A percentile compares a stretch with the other conserved stretches of the same genome.
These are phyloP conservation scores for Bungarus multicinctus DNA, from an alignment of 2,113 vertebrate genomes.

Conservation along the genomic window DNA sequence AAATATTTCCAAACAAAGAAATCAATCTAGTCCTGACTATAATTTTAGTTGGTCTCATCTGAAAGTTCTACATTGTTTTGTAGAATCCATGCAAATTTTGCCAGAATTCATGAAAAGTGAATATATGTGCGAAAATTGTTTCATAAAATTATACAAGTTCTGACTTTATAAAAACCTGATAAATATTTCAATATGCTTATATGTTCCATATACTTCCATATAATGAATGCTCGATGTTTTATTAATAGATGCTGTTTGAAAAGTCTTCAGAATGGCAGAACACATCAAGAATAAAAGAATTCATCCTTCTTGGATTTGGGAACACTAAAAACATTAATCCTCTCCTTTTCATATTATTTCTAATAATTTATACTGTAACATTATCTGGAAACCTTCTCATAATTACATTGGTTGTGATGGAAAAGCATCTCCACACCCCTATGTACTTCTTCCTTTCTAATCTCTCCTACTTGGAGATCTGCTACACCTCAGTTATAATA, in stretches of 20 bases:
- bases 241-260: not conserved
- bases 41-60: not conserved
- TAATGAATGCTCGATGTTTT: not conserved
- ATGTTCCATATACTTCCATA: not conserved
- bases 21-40: not conserved
- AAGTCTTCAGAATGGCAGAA: slow-evolving; percentile 20
- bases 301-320: slow-evolving; percentile 52
- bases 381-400: slow-evolving; percentile 48
- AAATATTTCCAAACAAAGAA: not conserved
- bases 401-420: slow-evolving; percentile 39
- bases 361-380: slow-evolving; percentile 40
- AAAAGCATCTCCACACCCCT: slow-evolving; percentile 40
- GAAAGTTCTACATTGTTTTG: not conserved
- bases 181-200: not conserved
- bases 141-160: not conserved
- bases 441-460: slow-evolving; percentile 49
- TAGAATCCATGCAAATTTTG: not conserved
- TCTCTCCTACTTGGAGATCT: slow-evolving; percentile 13
- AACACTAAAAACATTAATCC: slow-evolving; percentile 33
- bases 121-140: not conserved
- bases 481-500: not conserved
- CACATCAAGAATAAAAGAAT: slow-evolving; percentile 25
- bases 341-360: slow-evolving; percentile 43
- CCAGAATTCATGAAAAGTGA: not conserved
- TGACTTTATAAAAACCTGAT: not conserved